Base-by-base conservation (phyloP, 2,888 invertebrate genomes). In the Parnassius glacialis region DNA sequence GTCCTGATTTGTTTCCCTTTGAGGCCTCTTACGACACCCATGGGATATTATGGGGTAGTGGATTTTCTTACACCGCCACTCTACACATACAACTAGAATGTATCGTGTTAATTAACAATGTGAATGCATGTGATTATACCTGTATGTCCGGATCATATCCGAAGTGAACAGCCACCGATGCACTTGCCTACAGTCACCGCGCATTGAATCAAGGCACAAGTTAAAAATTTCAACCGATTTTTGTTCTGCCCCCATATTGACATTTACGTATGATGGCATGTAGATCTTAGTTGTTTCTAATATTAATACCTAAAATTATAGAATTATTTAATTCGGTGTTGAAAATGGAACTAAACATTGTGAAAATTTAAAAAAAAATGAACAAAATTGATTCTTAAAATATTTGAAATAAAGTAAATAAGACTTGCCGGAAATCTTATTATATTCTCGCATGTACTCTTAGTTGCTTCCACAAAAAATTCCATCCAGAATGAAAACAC, bases 401-500 rank as follows among this genome's bases (percentile, higher is more conserved):
- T 20, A 34, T 41, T 34, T 12, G 3, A 83, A 80, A 64, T 50
- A 52, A 42, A 56, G 62, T 60, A 63, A 45, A 56, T 12, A 55
- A 56, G 3, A 80, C 94, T 93, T 86, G 96, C 96, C 59, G 98
- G 98, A 93, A 98, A 98, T 70, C 97, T 92, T 73, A 98, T 97
- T 74, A 93, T 94, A 81, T 96, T 95, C 63, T 95, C 95, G 72
- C 95, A 94, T 71, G 95, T 95, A 64, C 93, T 92, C 79, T 96
- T 96, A 42, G 96, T 97, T 11, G 98, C 98, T 87, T 98, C 99
- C 47, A 97, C 94, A 84, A 99, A 99, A 88, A 97, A 99, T 78
- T 99, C 99, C 94, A 98, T 97, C 99, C 99, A 99, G 88, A 99
- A 99, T 70, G 95, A 94, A 83, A 99, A 99, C 1, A 97, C 93